phyloP scores from a whole-genome alignment of 2,888 invertebrate genomes.

The Hemithea aestivaria region DNA sequence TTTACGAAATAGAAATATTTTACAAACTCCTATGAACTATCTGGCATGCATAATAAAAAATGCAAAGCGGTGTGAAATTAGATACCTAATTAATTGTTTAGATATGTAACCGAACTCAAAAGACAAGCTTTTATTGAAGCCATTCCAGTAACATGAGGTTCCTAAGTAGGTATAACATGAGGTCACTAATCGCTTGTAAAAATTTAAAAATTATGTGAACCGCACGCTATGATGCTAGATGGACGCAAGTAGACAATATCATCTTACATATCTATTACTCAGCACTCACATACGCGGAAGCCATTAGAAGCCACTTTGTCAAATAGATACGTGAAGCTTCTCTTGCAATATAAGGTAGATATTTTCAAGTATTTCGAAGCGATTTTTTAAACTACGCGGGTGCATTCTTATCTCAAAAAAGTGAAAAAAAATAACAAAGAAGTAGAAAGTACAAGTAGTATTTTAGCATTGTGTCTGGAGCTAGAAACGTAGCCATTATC shows the following conservation, averaged over 20 bases:
- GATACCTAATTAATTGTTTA: constrained; percentile 46
- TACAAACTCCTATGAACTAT: constrained; percentile 69
- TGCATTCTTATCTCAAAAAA: constrained; percentile 72
- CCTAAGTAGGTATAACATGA: constrained; percentile 33
- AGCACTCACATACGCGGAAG: constrained; percentile 71
- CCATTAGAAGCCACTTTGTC: constrained; percentile 66
- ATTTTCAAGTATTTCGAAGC: constrained; percentile 62
- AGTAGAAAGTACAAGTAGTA: constrained; percentile 66
- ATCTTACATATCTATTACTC: constrained; percentile 54
- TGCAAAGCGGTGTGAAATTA: constrained; percentile 73
- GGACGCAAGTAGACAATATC: constrained; percentile 52
- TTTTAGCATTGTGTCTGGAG: constrained; percentile 74
- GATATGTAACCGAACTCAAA: constrained; percentile 59
- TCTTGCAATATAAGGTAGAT: constrained; percentile 52
- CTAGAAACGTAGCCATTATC: constrained; percentile 67
- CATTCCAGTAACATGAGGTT: constrained; percentile 69
- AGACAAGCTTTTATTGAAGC: constrained; percentile 72
- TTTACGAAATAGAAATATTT: constrained; percentile 37
- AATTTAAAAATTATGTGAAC: constrained; percentile 61
- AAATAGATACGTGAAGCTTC: constrained; percentile 66
- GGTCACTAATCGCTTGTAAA: constrained; percentile 49
- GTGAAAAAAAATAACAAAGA: constrained; percentile 68
- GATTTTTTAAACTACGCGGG: constrained; percentile 70
- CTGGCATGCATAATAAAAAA: constrained; percentile 76
- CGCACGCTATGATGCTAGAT: constrained; percentile 65